Evolutionary conservation across 2,113 vertebrate genomes (phyloP), one percentile per base, ranked within the genome.

Genomic region (Irena cyanogastra): DNA sequence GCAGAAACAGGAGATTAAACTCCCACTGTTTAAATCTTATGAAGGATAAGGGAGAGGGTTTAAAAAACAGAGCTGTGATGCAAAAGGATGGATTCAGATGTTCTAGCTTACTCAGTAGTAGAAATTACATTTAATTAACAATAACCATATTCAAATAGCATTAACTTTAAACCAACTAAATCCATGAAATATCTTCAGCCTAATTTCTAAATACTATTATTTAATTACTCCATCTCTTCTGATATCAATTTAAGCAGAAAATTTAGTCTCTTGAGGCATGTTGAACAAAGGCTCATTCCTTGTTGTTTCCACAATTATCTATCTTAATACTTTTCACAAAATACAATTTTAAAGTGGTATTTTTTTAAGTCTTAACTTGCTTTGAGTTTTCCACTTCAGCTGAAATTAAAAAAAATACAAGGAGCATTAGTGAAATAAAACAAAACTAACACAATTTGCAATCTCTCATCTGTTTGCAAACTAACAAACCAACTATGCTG

Each of bases 151-250:
- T 89, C 22, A 85, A 94, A 66, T 11, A 83, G 35, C 23, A 90
- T 90, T 94, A 83, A 52, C 45, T 95, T 85, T 83, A 87, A 94
- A 90, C 60, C 59, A 87, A 44, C 57, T 59, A 93, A 87, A 93
- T 90, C 78, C 75, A 70, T 70, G 2, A 75, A 93, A 85, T 30
- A 80, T 26, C 78, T 83, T 85, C n/a, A 71, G 50, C 27, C 70
- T 87, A 77, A 88, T 76, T 95, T 83, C 33, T 70, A 76, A 93
- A 83, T 63, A 52, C 47, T 54, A 26, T 44, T 82, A 89, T 75
- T 70, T 85, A 94, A 94, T 78, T 93, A 77, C 23, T 59, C 4
- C 50, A 71, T 80, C 42, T 64, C 26, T 80, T 59, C 33, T 54
- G 26, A 37, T 85, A 93, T n/a, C 30, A 72, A 57, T 65, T 87